Conservation (phyloP, 2,113 vertebrate genomes). For the Anoura caudifer region DNA sequence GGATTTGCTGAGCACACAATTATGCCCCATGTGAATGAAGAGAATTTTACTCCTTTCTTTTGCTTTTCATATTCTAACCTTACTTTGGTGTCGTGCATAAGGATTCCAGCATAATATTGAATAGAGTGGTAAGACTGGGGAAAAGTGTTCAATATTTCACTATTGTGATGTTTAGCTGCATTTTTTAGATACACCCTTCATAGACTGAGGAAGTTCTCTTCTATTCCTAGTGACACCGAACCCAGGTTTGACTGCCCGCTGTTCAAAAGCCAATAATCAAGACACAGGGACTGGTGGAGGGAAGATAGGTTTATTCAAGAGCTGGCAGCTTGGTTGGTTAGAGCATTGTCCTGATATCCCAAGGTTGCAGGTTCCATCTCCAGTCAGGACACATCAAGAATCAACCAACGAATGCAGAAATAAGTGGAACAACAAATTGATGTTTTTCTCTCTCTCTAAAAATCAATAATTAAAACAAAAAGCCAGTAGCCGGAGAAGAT, state of each 20-base stretch:
- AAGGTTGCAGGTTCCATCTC: too few relatives aligned
- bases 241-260: not conserved
- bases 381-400: too few relatives aligned
- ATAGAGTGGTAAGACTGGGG: not conserved
- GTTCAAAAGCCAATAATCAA: not conserved
- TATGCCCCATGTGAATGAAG: not conserved
- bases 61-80: not conserved
- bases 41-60: not conserved
- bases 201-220: not conserved
- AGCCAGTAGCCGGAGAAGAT: not conserved
- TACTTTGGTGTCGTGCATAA: not conserved
- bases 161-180: not conserved
- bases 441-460: too few relatives aligned
- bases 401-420: too few relatives aligned
- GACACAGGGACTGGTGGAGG: not conserved
- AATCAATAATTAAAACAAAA: too few relatives aligned
- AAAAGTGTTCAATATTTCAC: not conserved
- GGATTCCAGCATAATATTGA: not conserved
- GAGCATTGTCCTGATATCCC: too few relatives aligned
- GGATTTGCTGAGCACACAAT: not conserved
- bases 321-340: not conserved
- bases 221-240: not conserved
- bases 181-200: not conserved
- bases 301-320: not conserved
- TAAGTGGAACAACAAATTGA: too few relatives aligned